Conservation (phyloP, 2,113 vertebrate species). For the Plecturocebus donacophilus region DNA sequence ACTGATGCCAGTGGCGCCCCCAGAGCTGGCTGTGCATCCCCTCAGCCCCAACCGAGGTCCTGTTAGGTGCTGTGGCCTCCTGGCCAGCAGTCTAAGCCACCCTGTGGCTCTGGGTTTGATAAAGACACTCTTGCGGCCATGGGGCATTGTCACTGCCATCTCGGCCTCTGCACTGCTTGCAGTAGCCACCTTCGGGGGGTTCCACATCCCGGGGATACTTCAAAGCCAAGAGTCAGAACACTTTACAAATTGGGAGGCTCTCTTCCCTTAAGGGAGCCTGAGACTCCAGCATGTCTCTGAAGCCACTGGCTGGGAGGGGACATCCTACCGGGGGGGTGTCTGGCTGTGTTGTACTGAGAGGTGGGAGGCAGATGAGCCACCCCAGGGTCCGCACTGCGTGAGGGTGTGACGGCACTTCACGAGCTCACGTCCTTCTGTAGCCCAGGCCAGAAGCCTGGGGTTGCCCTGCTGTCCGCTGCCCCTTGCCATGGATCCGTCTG, state of each 20-base stretch:
- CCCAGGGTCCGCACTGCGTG: fast-evolving
- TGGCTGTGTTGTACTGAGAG: neutral
- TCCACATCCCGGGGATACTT: neutral
- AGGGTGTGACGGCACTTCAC: neutral
- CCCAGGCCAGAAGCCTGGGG: neutral
- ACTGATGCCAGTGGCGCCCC: fast-evolving
- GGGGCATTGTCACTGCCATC: neutral
- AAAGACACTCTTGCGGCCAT: neutral
- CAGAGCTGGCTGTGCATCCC: fast-evolving
- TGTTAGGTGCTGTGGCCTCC: neutral
- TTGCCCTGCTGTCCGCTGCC: too few species aligned
- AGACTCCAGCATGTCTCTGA: neutral
- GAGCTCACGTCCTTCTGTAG: neutral
- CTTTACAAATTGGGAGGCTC: too few species aligned
- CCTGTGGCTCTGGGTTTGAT: neutral
- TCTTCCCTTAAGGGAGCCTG: neutral
- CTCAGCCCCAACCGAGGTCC: fast-evolving
- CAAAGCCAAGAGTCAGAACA: neutral
- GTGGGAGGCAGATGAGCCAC: neutral
- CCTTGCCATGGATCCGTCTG: neutral
- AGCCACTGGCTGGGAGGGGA: neutral
- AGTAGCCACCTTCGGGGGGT: neutral
- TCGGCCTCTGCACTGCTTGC: neutral
- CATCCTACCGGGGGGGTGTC: neutral
- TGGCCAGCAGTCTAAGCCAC: neutral